Conservation (phyloP, 2,888 invertebrate species). For the Apoda limacodes region DNA sequence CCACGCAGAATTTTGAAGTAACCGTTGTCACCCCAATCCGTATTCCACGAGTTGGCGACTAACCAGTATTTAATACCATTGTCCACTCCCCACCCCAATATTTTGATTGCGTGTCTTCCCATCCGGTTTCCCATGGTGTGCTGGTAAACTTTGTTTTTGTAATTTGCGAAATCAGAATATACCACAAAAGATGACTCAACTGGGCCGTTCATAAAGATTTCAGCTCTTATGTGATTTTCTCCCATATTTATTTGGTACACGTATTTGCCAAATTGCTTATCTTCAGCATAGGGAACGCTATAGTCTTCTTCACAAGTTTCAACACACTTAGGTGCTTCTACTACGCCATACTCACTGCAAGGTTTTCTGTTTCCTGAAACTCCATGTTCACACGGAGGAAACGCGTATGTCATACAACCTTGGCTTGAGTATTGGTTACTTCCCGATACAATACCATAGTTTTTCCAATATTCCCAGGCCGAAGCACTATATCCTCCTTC, state of each 20-base stretch:
- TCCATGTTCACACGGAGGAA: slow-evolving; percentile 92
- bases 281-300: too few species aligned
- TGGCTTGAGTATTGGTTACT: slow-evolving; percentile 80
- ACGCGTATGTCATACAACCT: slow-evolving; percentile 90
- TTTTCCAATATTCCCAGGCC: slow-evolving; percentile 91
- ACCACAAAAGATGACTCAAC: slow-evolving; percentile 84
- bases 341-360: too few species aligned
- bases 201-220: slow-evolving; percentile 82
- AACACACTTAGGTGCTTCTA: too few species aligned
- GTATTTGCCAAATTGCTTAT: slow-evolving; percentile 75
- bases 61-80: slow-evolving; percentile 80
- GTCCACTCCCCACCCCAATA: slow-evolving; percentile 84
- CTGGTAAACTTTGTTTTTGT: slow-evolving; percentile 73
- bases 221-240: slow-evolving; percentile 73
- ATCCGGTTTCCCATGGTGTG: slow-evolving; percentile 74
- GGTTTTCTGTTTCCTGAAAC: slow-evolving; percentile 81
- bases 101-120: slow-evolving; percentile 82
- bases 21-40: slow-evolving; percentile 84
- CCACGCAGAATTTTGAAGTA: slow-evolving; percentile 36
- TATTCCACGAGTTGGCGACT: slow-evolving; percentile 87
- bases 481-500: slow-evolving; percentile 83
- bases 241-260: slow-evolving; percentile 61
- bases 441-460: slow-evolving; percentile 88
- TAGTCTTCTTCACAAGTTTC: too few species aligned
- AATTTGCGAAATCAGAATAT: slow-evolving; percentile 78